A percentile compares a stretch with the other conserved stretches of the same genome.
Conservation (phyloP, 1,140 invertebrate genomes). For the Aethina tumida region DNA sequence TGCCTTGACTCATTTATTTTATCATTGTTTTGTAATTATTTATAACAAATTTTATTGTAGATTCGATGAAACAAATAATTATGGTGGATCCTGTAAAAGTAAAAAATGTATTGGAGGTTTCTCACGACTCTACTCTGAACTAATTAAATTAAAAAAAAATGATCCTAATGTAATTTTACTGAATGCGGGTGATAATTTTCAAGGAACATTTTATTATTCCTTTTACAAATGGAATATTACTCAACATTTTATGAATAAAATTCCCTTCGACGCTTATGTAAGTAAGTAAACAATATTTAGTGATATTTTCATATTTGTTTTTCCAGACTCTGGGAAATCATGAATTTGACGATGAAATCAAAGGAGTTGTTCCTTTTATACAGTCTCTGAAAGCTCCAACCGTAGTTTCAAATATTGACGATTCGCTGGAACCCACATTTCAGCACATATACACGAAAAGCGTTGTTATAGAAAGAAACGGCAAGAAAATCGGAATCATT, state of each 20-base stretch:
- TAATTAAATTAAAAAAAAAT: slow-evolving; percentile 43
- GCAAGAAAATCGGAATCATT: slow-evolving; percentile 63
- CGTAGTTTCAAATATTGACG: slow-evolving; percentile 65
- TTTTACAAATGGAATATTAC: slow-evolving; percentile 63
- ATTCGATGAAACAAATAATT: slow-evolving; percentile 56
- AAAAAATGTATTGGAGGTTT: slow-evolving; percentile 63
- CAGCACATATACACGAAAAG: slow-evolving; percentile 47
- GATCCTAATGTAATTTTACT: slow-evolving; percentile 55
- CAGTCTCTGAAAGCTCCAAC: slow-evolving; percentile 49
- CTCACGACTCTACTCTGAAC: slow-evolving; percentile 50
- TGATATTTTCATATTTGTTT: background rate
- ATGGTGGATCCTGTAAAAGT: slow-evolving; percentile 48
- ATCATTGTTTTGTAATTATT: background rate
- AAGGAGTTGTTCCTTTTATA: slow-evolving; percentile 60
- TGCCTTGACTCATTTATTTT: background rate
- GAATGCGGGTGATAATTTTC: slow-evolving; percentile 77
- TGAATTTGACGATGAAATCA: slow-evolving; percentile 66
- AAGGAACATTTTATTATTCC: slow-evolving; percentile 78
- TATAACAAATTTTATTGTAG: slow-evolving; percentile 34
- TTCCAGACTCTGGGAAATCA: slow-evolving; percentile 73
- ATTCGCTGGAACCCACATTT: slow-evolving; percentile 51
- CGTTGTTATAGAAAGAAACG: slow-evolving; percentile 42
- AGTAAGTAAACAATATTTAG: slow-evolving; percentile 25
- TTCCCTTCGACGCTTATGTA: slow-evolving; percentile 74
- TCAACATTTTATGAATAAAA: slow-evolving; percentile 61